Conservation (phyloP, 2,797 vertebrate genomes). For the Poecile montanus region DNA sequence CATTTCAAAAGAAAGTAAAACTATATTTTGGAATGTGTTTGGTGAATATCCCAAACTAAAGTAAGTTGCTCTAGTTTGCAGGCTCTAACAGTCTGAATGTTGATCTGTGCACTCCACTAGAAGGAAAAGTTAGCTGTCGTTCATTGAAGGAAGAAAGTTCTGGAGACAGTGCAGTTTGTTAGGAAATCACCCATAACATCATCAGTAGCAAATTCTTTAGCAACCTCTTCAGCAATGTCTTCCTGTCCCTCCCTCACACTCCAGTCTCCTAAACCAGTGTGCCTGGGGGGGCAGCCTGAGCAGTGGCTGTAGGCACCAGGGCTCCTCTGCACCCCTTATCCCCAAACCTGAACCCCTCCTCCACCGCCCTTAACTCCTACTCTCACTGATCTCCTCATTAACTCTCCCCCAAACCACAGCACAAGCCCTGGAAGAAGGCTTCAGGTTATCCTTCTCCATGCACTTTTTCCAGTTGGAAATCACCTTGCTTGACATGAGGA, state of each 20-base stretch:
- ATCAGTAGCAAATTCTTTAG: not conserved
- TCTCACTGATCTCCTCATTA: not conserved
- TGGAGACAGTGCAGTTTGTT: not conserved
- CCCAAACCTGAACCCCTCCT: not conserved
- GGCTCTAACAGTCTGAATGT: not conserved
- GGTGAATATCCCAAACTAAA: not conserved
- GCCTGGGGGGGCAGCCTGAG: not conserved
- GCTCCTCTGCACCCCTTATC: not conserved
- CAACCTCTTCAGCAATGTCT: not conserved
- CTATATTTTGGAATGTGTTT: not conserved
- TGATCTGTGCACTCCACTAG: not conserved
- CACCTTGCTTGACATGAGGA: rapidly evolving
- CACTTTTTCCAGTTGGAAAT: not conserved
- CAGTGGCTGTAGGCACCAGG: not conserved
- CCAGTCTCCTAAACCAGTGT: rapidly evolving
- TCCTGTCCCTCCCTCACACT: not conserved
- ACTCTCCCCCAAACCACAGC: not conserved
- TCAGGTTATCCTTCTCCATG: not conserved
- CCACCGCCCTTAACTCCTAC: not conserved
- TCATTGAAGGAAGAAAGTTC: not conserved
- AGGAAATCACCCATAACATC: not conserved
- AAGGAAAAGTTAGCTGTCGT: not conserved
- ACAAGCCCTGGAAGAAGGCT: not conserved
- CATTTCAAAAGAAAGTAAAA: not conserved
- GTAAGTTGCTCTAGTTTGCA: not conserved